A percentile compares a stretch with the other conserved stretches of the same genome.
Conservation (phyloP, 1,140 invertebrate genomes). For the Gryon sp. region DNA sequence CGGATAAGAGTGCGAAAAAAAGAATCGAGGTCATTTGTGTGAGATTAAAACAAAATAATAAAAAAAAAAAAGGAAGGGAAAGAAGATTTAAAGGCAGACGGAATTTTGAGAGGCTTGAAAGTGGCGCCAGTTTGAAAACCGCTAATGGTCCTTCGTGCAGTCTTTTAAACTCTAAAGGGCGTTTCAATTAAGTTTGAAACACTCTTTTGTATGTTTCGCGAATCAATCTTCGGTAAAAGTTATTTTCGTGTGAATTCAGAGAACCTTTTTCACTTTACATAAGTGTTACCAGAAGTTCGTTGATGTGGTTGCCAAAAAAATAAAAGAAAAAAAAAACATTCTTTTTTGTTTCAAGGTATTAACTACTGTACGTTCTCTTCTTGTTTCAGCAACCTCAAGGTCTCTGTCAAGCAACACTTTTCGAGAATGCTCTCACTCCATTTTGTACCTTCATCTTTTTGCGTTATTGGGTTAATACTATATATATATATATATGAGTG, state of each 20-base stretch:
- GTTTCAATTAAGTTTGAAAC: background rate
- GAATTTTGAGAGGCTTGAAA: constrained; percentile 31
- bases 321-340: background rate
- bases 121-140: constrained; percentile 15
- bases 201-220: too few species aligned
- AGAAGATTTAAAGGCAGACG: too few species aligned
- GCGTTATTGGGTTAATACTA: background rate
- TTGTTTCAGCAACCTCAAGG: constrained; percentile 1
- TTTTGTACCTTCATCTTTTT: constrained; percentile 5
- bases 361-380: constrained; percentile 17
- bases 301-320: constrained; percentile 1
- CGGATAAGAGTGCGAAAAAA: constrained; percentile 9
- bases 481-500: too few species aligned
- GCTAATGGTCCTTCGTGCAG: constrained; percentile 8
- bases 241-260: too few species aligned
- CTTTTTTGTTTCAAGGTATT: background rate
- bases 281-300: background rate
- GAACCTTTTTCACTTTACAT: too few species aligned
- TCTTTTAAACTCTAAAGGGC: background rate
- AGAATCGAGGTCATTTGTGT: constrained; percentile 20
- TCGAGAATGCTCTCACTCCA: background rate
- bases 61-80: constrained; percentile 24
- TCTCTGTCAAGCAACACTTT: constrained; percentile 4
- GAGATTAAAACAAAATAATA: too few species aligned
- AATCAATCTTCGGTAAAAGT: background rate